Conservation (phyloP, 2,888 invertebrate species). For the Hemaris fuciformis region DNA sequence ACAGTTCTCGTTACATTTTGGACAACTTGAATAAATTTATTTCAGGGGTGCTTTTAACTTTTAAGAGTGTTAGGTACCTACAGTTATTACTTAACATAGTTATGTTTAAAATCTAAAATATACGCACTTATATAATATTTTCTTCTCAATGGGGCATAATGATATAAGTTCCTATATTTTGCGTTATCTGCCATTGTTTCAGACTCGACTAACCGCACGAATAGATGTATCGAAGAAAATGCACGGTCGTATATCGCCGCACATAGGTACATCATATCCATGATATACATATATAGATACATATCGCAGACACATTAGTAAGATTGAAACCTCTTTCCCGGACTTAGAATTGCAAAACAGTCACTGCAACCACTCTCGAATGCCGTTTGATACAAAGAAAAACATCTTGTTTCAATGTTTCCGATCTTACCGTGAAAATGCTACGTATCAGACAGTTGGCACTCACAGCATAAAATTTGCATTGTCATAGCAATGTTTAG, state of each 20-base stretch:
- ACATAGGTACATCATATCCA: neutral
- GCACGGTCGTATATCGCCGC: neutral
- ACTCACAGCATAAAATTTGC: neutral
- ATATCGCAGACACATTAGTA: constrained; percentile 67
- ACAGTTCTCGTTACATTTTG: constrained; percentile 6
- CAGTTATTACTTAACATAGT: neutral
- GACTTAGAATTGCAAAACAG: constrained; percentile 77
- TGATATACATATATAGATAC: constrained; percentile 24
- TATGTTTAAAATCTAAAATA: neutral
- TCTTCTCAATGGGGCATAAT: too few species aligned
- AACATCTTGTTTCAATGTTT: constrained; percentile 44
- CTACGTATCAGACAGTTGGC: constrained; percentile 7
- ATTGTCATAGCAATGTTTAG: neutral
- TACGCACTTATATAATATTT: too few species aligned
- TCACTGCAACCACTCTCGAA: constrained; percentile 59
- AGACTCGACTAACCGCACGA: neutral
- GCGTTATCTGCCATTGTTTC: neutral
- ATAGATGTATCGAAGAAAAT: neutral
- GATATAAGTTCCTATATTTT: too few species aligned
- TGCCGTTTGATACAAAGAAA: constrained; percentile 66
- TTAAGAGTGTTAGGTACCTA: too few species aligned
- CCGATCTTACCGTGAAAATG: constrained; percentile 29
- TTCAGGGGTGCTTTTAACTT: neutral
- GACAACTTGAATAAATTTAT: neutral
- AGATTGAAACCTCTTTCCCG: constrained; percentile 73